Conservation (phyloP, 2,888 invertebrate genomes). For the Eledone cirrhosa region DNA sequence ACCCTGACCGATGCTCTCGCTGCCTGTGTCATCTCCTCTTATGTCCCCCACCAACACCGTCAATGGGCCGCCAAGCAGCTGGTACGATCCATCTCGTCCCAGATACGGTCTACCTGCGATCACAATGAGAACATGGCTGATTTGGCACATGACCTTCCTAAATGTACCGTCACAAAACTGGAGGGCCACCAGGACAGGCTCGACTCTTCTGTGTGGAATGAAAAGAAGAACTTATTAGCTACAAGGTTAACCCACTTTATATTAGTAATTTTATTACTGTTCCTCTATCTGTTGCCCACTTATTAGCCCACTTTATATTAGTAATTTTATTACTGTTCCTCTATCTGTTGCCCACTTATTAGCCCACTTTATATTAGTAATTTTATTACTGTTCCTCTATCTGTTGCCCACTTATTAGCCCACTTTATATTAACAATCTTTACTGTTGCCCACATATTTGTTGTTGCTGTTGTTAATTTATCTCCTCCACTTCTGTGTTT, state of each 20-base stretch:
- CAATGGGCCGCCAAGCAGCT: slow-evolving; percentile 75
- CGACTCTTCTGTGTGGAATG: slow-evolving; percentile 68
- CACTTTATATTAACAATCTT: too few relatives aligned
- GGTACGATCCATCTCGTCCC: slow-evolving; percentile 59
- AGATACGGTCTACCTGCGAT: slow-evolving; percentile 29
- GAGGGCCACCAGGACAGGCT: slow-evolving; percentile 73
- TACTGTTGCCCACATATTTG: too few relatives aligned
- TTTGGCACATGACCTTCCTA: slow-evolving; percentile 68
- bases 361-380: too few relatives aligned
- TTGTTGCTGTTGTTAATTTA: background rate
- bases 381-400: too few relatives aligned
- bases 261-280: too few relatives aligned
- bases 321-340: too few relatives aligned
- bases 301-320: too few relatives aligned
- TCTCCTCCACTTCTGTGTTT: slow-evolving; percentile 30
- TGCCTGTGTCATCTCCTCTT: slow-evolving; percentile 72
- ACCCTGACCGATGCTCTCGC: slow-evolving; percentile 73
- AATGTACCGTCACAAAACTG: slow-evolving; percentile 65
- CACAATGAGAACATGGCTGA: slow-evolving; percentile 67
- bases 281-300: too few relatives aligned
- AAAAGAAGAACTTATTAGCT: slow-evolving; percentile 69
- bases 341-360: too few relatives aligned
- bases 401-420: too few relatives aligned
- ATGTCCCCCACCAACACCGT: slow-evolving; percentile 69
- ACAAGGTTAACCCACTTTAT: slow-evolving; percentile 67